Conservation (phyloP, 2,113 vertebrate species). For the Varanus komodoensis region DNA sequence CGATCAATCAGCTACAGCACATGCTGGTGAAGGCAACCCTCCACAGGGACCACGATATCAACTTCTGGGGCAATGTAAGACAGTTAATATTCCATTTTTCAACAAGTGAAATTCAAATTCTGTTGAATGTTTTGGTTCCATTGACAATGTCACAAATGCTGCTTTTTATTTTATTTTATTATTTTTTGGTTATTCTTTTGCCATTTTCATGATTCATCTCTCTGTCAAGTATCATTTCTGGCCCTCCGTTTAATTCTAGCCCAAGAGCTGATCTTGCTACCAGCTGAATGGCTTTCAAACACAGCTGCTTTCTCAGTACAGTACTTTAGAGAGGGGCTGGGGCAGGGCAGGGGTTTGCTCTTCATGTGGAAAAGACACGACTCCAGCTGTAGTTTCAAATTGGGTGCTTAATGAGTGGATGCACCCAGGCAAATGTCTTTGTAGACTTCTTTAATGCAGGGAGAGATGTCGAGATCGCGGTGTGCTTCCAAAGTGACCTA, state of each 20-base stretch:
- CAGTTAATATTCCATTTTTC: constrained; percentile 44
- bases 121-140: constrained; percentile 52
- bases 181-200: constrained; percentile 3
- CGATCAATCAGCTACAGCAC: constrained; percentile 46
- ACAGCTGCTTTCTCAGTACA: constrained; percentile 24
- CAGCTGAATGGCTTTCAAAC: constrained; percentile 10
- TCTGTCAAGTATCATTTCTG: constrained; percentile 62
- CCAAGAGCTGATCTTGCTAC: constrained; percentile 47
- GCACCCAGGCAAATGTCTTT: constrained; percentile 33
- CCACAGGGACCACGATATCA: not conserved
- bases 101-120: constrained; percentile 7
- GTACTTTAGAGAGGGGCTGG: not conserved
- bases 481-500: not conserved
- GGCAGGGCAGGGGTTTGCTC: not conserved
- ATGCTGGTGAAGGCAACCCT: constrained; percentile 45
- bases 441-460: not conserved
- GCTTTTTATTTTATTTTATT: too few relatives aligned
- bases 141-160: constrained; percentile 34
- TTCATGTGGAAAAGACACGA: constrained; percentile 38
- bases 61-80: constrained; percentile 27
- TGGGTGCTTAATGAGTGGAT: not conserved
- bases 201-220: constrained; percentile 60
- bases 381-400: constrained; percentile 41
- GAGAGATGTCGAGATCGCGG: not conserved
- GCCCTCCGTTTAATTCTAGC: constrained; percentile 58